phyloP scores from a whole-genome alignment of 64 coral and sea anemone species.

The Stichodactyla mertensii region DNA sequence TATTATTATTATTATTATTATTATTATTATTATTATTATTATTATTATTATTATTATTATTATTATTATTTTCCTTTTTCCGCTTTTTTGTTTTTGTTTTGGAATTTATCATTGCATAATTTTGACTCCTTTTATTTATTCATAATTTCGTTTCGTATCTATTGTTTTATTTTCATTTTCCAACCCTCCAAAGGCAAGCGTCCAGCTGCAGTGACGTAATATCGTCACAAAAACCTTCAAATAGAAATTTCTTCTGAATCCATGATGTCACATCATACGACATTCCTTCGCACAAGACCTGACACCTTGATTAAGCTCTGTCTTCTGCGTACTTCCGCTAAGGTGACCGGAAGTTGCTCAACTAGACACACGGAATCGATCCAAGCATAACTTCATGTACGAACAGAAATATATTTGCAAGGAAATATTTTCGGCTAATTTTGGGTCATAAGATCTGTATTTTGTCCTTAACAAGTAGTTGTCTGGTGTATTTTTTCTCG shows the following conservation, averaged over 20 bases:
- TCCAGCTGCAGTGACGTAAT: not conserved
- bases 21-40: too few species aligned
- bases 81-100: too few species aligned
- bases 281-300: not conserved
- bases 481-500: not conserved
- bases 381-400: not conserved
- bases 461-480: not conserved
- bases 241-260: not conserved
- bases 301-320: not conserved
- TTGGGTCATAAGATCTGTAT: not conserved
- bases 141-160: too few species aligned
- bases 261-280: conserved; percentile 1
- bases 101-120: too few species aligned
- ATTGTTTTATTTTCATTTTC: too few species aligned
- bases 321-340: not conserved
- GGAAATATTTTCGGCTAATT: not conserved
- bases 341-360: not conserved
- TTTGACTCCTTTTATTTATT: too few species aligned
- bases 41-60: too few species aligned
- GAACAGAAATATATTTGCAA: not conserved
- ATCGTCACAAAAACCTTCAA: not conserved
- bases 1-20: too few species aligned
- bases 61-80: too few species aligned
- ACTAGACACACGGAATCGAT: not conserved
- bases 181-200: not conserved